A percentile compares a stretch with the other conserved stretches of the same genome.
phyloP scores from a whole-genome alignment of 2,113 vertebrate species.

The Eira barbara region DNA sequence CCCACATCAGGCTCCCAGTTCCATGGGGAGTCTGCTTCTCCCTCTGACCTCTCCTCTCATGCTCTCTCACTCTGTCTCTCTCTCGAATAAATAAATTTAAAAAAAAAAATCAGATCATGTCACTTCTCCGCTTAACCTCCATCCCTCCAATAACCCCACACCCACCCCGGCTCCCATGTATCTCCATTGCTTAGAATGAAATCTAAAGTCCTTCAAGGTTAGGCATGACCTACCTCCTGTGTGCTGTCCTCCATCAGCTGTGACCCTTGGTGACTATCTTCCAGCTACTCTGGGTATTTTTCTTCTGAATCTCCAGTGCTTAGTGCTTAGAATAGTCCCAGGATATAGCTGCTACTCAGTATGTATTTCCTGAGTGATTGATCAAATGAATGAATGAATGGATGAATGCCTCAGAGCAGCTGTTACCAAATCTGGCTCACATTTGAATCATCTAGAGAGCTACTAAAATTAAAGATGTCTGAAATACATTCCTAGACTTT shows the following conservation, averaged over 20 bases:
- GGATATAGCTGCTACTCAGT: background rate
- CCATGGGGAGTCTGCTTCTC: too few species aligned
- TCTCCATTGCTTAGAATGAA: slow-evolving; percentile 3
- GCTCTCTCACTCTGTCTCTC: too few species aligned
- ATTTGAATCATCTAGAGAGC: background rate
- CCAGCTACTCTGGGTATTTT: background rate
- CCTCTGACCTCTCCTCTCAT: too few species aligned
- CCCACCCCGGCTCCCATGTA: accelerated
- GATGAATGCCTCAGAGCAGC: background rate
- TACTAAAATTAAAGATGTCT: background rate
- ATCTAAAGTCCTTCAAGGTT: background rate
- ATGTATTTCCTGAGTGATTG: background rate
- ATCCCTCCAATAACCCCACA: background rate
- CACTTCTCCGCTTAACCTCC: background rate
- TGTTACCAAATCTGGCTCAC: background rate
- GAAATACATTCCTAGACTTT: background rate
- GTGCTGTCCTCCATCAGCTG: background rate
- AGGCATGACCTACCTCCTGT: background rate
- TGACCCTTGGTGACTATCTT: background rate
- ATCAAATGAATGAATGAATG: background rate
- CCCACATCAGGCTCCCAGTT: too few species aligned
- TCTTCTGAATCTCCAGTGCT: background rate
- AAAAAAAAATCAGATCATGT: background rate
- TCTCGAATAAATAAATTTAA: too few species aligned
- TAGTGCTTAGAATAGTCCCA: background rate